Conservation (phyloP, 2,113 vertebrate genomes). For the Apteryx owenii region DNA sequence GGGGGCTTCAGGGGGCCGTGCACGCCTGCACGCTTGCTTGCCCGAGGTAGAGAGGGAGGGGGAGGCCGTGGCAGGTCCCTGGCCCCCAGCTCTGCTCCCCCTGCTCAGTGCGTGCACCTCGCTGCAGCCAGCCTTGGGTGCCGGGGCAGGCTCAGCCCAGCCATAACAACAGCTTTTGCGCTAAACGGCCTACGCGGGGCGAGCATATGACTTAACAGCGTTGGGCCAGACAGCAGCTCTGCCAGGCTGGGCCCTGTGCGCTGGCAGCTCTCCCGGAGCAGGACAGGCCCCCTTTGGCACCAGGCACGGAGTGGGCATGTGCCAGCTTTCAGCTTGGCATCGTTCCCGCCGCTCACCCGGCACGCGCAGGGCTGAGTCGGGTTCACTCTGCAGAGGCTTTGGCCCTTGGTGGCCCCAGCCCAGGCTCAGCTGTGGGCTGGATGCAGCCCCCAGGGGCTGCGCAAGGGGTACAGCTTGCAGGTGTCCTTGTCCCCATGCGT, state of each 20-base stretch:
- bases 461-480: neutral
- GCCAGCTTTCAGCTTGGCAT: neutral
- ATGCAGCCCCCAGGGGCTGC: neutral
- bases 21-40: neutral
- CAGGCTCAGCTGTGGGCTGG: too few relatives aligned
- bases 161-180: neutral
- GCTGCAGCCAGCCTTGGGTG: neutral
- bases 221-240: neutral
- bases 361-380: accelerated
- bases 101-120: neutral
- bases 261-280: neutral
- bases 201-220: neutral
- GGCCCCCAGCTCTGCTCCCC: neutral
- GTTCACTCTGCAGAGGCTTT: neutral
- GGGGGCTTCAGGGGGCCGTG: neutral
- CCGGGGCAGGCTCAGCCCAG: neutral
- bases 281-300: neutral
- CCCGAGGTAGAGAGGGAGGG: neutral
- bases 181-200: neutral
- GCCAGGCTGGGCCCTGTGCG: neutral
- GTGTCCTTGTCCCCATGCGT: neutral
- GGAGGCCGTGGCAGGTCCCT: neutral
- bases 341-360: neutral
- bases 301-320: neutral
- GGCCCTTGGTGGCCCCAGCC: neutral